phyloP scores from a whole-genome alignment of 2,888 invertebrate genomes.

The Oegoconia quadripuncta region DNA sequence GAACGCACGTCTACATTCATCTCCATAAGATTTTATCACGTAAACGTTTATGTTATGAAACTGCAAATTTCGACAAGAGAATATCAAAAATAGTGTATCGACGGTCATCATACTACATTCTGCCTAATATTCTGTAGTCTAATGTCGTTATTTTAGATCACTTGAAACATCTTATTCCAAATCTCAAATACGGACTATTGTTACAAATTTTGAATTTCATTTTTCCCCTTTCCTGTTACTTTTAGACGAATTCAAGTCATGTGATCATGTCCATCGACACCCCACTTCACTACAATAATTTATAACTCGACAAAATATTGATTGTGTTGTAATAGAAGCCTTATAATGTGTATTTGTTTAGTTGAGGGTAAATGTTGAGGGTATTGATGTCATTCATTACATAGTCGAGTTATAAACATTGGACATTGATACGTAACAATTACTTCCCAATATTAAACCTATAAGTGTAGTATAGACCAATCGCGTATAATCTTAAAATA shows the following conservation, averaged over 20 bases:
- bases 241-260: slow-evolving; percentile 17
- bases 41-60: slow-evolving; percentile 63
- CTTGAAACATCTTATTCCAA: slow-evolving; percentile 63
- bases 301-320: not conserved
- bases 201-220: slow-evolving; percentile 49
- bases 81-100: slow-evolving; percentile 79
- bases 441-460: slow-evolving; percentile 17
- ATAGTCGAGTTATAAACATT: slow-evolving; percentile 6
- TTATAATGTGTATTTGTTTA: too few species aligned
- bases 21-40: slow-evolving; percentile 49
- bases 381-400: not conserved
- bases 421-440: slow-evolving; percentile 12
- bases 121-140: slow-evolving; percentile 69
- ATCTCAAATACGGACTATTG: slow-evolving; percentile 56
- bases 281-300: not conserved
- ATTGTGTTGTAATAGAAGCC: too few species aligned
- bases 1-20: slow-evolving; percentile 58
- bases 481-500: not conserved
- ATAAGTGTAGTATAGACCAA: slow-evolving; percentile 15
- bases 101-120: slow-evolving; percentile 65
- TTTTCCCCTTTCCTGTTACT: slow-evolving; percentile 15
- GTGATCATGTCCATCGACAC: slow-evolving; percentile 18
- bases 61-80: slow-evolving; percentile 78
- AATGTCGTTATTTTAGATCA: slow-evolving; percentile 64
- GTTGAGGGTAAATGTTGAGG: too few species aligned